Conservation (phyloP, 2,113 vertebrate genomes). For the Poeciliopsis occidentalis region DNA sequence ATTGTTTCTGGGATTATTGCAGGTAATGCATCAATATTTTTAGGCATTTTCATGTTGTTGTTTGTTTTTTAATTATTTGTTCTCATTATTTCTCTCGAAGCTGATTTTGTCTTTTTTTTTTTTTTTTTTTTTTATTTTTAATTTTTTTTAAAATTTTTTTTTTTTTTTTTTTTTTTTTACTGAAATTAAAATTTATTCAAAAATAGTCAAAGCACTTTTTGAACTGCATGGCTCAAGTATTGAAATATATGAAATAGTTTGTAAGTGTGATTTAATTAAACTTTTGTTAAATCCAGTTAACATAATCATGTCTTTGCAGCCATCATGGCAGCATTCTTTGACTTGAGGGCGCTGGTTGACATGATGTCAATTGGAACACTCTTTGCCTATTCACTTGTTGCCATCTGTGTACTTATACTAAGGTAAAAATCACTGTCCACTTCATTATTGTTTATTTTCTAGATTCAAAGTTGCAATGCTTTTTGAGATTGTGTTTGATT, state of each 20-base stretch:
- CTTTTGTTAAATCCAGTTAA: not conserved
- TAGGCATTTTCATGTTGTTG: too few relatives aligned
- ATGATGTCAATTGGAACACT: conserved; percentile 97
- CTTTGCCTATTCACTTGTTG: conserved; percentile 93
- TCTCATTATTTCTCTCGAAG: not conserved
- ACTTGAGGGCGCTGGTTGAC: conserved; percentile 91
- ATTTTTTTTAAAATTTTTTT: too few relatives aligned
- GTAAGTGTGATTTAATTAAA: not conserved
- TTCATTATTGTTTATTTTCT: not conserved
- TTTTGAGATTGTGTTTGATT: not conserved
- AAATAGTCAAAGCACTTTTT: not conserved
- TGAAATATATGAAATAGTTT: not conserved
- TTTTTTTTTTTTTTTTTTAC: not conserved
- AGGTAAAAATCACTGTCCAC: conserved; percentile 73
- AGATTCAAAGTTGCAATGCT: not conserved
- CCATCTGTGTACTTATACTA: conserved; percentile 92
- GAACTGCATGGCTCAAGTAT: not conserved
- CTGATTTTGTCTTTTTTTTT: not conserved
- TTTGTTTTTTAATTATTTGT: not conserved
- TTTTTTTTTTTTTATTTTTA: too few relatives aligned
- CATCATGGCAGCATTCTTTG: conserved; percentile 90
- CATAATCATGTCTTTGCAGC: conserved; percentile 74
- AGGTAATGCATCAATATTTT: conserved; percentile 71
- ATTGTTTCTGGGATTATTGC: conserved; percentile 85
- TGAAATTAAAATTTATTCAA: not conserved